Base-by-base conservation (phyloP, 2,888 invertebrate species). In the Macrophya annulata region DNA sequence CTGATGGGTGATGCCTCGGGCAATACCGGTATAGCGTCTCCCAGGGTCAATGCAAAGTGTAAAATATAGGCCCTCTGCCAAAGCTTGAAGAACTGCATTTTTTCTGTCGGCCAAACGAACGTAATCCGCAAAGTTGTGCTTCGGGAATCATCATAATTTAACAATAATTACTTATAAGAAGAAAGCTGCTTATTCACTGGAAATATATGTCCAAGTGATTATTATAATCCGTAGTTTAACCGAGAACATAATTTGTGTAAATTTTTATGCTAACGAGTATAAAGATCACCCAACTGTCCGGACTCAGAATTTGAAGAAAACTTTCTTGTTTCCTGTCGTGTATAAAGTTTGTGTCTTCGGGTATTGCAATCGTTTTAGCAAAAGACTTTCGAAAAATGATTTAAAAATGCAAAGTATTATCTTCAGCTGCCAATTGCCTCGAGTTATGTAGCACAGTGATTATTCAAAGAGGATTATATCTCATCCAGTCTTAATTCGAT, bases 11-110 rank as follows among this genome's bases (percentile, higher is more conserved):
- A 37, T 45, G 45, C 82, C 62, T 48, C 45, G 21, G 77, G 55
- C 51, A 31, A 55, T 10, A 45, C 25, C 45, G 74, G 77, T 4
- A 25, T 25, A 77, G 77, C 55, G 31, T 77, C 74, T 74, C 37
- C 77, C 77, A 51, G 25, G 31, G 77, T 77, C 55, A 31, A 81
- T 62, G 37, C 17, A 81, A 21, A 40, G 81, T 62, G 31, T 81
- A 40, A 12, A 62, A 15, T 21, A 15, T 21, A 55, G n/a, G 51
- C 51, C 10, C 59, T 59, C 40, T 62, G 81, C 81, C 62, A 81
- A 81, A 81, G 81, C 62, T 81, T 81, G 81, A 81, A 81, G 81
- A 43, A 81, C 43, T 62, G 62, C 59, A 21, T 62, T 59, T 81
- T 81, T 81, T 62, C 21, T 25, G 81, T 81, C 81, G 37, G 81